phyloP scores from a whole-genome alignment of 2,888 invertebrate species.

The Drymonia ruficornis region DNA sequence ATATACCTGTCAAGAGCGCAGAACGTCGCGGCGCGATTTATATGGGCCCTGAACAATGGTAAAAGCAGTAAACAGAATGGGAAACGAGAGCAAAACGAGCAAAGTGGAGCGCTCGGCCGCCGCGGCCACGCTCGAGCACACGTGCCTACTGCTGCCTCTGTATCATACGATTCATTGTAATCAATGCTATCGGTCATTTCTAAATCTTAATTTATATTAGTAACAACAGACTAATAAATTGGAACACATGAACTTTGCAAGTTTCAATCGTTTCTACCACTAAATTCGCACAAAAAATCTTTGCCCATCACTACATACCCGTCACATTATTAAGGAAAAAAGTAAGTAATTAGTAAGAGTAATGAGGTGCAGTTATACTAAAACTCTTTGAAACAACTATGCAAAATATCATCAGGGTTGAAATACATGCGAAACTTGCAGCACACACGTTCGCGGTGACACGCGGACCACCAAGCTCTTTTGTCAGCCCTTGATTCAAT shows the following conservation, averaged over 20 bases:
- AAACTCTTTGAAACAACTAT: constrained; percentile 47
- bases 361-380: constrained; percentile 16
- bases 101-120: constrained; percentile 47
- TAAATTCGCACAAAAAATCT: too few species aligned
- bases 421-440: constrained; percentile 66
- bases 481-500: constrained; percentile 82
- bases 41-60: constrained; percentile 81
- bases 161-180: constrained; percentile 36
- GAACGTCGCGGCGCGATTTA: constrained; percentile 79
- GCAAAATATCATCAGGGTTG: constrained; percentile 75
- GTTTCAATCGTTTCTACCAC: too few species aligned
- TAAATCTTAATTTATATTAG: too few species aligned
- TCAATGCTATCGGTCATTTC: not conserved
- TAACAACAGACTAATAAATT: too few species aligned
- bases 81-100: constrained; percentile 74
- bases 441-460: constrained; percentile 76
- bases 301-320: too few species aligned
- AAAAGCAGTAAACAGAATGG: constrained; percentile 82
- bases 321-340: not conserved
- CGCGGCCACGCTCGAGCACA: constrained; percentile 35
- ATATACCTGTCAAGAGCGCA: constrained; percentile 82
- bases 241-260: too few species aligned
- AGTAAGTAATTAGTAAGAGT: not conserved
- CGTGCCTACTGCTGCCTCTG: constrained; percentile 21
- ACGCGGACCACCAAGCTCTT: constrained; percentile 77